Conservation (phyloP, 2,888 invertebrate genomes). For the Oscheius sp. region DNA sequence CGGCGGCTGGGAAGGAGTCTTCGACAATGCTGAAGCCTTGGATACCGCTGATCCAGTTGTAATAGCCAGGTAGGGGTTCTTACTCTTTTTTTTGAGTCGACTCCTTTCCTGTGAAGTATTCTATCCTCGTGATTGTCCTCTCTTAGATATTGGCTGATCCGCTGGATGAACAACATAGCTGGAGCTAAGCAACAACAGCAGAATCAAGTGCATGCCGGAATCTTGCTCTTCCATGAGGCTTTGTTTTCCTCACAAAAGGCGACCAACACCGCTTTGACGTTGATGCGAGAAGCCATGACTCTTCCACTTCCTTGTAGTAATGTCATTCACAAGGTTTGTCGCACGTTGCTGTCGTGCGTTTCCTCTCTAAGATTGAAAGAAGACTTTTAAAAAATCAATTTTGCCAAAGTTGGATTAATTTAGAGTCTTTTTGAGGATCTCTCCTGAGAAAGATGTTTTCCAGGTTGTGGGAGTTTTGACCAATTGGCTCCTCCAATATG, state of each 20-base stretch:
- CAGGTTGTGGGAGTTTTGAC: conserved; percentile 49
- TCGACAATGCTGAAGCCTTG: conserved; percentile 49
- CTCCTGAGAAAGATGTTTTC: not conserved
- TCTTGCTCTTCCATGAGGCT: conserved; percentile 57
- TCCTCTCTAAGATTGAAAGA: too few species aligned
- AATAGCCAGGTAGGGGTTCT: conserved; percentile 54
- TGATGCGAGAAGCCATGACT: conserved; percentile 67
- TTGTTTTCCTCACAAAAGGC: conserved; percentile 58
- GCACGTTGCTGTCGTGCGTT: not conserved
- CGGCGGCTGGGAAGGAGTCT: conserved; percentile 67
- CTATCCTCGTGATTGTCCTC: too few species aligned
- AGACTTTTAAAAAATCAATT: too few species aligned
- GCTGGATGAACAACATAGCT: conserved; percentile 68
- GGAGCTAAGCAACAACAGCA: conserved; percentile 44
- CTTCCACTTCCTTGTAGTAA: conserved; percentile 65
- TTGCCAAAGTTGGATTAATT: too few species aligned
- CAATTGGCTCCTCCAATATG: conserved; percentile 64
- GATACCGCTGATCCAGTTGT: conserved; percentile 69
- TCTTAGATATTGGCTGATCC: conserved; percentile 65
- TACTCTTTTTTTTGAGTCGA: not conserved
- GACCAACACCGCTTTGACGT: conserved; percentile 63
- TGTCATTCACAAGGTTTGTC: conserved; percentile 66
- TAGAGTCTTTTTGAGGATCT: not conserved
- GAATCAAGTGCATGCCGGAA: conserved; percentile 49
- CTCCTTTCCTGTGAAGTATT: not conserved